These are phyloP conservation scores for Drosophila bipectinata DNA, from an alignment of 1,140 invertebrate genomes.

Conservation along the genomic window DNA sequence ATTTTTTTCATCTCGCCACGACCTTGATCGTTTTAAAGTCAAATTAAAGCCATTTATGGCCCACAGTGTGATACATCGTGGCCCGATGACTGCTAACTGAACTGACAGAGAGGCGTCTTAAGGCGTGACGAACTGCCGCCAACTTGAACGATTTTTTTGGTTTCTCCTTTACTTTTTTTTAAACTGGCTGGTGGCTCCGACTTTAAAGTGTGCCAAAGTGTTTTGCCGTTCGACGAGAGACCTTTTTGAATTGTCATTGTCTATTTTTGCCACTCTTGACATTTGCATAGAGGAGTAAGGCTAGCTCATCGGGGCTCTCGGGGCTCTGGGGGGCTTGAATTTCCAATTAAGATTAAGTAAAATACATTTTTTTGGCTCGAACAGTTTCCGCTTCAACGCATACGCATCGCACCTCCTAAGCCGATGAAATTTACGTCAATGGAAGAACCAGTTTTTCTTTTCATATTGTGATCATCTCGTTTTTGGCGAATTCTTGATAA, in stretches of 20 bases:
- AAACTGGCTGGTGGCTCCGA: slow-evolving; percentile 28
- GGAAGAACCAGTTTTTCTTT: slow-evolving; percentile 66
- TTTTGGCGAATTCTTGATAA: slow-evolving; percentile 41
- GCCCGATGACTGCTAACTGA: slow-evolving; percentile 61
- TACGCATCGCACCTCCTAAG: slow-evolving; percentile 25
- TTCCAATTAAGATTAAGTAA: slow-evolving; percentile 75
- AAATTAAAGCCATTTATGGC: slow-evolving; percentile 78
- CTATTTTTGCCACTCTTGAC: slow-evolving; percentile 75
- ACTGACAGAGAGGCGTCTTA: slow-evolving; percentile 71
- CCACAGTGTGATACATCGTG: slow-evolving; percentile 58
- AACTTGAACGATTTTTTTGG: slow-evolving; percentile 38
- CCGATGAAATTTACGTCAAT: slow-evolving; percentile 64
- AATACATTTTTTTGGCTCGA: slow-evolving; percentile 39
- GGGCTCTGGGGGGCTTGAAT: slow-evolving; percentile 34
- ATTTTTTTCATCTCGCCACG: slow-evolving; percentile 33
- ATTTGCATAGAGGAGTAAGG: slow-evolving; percentile 72
- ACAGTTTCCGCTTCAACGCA: slow-evolving; percentile 61
- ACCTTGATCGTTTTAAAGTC: slow-evolving; percentile 55
- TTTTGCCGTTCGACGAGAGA: slow-evolving; percentile 64
- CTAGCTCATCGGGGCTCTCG: slow-evolving; percentile 22
- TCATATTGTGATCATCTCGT: slow-evolving; percentile 37
- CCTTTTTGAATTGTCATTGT: slow-evolving; percentile 75
- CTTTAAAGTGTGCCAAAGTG: slow-evolving; percentile 76
- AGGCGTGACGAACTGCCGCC: slow-evolving; percentile 77
- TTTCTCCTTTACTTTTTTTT: slow-evolving; percentile 3